Evolutionary conservation across 2,888 invertebrate species (phyloP), one percentile per base, ranked within the genome.

Genomic region (Lagria hirta): DNA sequence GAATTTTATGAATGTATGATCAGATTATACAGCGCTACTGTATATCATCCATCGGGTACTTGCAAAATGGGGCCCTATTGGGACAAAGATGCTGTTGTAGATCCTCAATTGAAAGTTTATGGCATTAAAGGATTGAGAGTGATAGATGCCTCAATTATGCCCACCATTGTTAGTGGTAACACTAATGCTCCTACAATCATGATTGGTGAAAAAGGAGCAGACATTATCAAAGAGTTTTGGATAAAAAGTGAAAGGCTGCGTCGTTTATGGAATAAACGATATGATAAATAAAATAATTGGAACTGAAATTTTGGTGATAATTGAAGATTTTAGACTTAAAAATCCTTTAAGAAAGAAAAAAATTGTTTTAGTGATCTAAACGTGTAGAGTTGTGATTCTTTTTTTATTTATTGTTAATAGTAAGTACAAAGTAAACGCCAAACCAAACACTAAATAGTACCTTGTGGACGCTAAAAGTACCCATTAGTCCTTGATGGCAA

Each of bases 31-130:
- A 86, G 88, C 0, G 83, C 82, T 3, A 91, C 90, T 0, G 87
- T 91, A 33, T 91, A 91, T 61, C 90, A 90, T 72, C 90, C 90
- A 0, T 60, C 60, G 1, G 91, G 91, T 0, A 92, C 91, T 0
- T 86, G 86, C 26, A 91, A 90, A 65, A 92, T 92, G 92, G 92
- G 91, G 0, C 90, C 91, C 0, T 83, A 83, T 55, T 88, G 87
- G 86, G 91, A 91, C 61, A 78, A 80, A 7, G 83, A 83, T 3
- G 90, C 90, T 0, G 91, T 91, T 0, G 90, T 91, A 0, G 89
- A 91, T 66, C 81, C 85, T 1, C 82, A 88, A 59, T 69, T 90
- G 4, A 73, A 83, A 37, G 89, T 91, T 0, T 88, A 90, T 57
- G 91, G 90, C 0, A 75, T 90, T 0, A 80, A 82, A 51, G 87